Conservation (phyloP, 2,797 vertebrate species). For the Geotrypetes seraphini region DNA sequence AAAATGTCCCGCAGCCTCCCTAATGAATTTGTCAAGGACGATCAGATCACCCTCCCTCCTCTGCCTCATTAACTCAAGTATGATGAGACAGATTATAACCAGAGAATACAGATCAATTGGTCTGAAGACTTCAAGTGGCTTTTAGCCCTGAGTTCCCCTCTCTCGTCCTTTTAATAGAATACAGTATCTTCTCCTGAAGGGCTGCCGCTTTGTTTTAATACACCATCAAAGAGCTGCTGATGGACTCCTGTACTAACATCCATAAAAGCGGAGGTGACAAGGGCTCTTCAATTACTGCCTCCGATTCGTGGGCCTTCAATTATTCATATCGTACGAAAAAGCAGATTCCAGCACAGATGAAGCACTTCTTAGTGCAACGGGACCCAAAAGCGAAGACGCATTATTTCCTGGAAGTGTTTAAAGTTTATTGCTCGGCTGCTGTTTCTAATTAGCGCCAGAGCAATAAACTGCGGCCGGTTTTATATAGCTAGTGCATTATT, state of each 20-base stretch:
- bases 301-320: constrained; percentile 53
- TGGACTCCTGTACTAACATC: constrained; percentile 51
- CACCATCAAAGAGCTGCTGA: constrained; percentile 48
- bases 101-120: constrained; percentile 62
- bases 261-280: constrained; percentile 58
- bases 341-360: constrained; percentile 42
- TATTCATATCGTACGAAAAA: constrained; percentile 53
- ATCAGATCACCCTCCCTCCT: constrained; percentile 51
- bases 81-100: constrained; percentile 58
- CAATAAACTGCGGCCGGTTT: constrained; percentile 63
- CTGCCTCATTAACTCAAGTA: constrained; percentile 60
- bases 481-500: constrained; percentile 68
- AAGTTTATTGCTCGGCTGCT: constrained; percentile 66
- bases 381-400: constrained; percentile 17
- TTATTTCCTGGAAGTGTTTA: constrained; percentile 65
- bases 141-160: constrained; percentile 46
- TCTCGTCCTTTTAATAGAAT: constrained; percentile 37
- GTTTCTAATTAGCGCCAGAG: constrained; percentile 60
- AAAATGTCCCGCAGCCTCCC: constrained; percentile 55
- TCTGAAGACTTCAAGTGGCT: constrained; percentile 55
- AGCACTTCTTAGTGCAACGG: constrained; percentile 23
- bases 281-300: constrained; percentile 56
- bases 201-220: constrained; percentile 40
- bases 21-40: constrained; percentile 63
- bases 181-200: constrained; percentile 40